Base-by-base conservation (phyloP, 2,888 invertebrate species). In the Pachliopta kotzebuea region DNA sequence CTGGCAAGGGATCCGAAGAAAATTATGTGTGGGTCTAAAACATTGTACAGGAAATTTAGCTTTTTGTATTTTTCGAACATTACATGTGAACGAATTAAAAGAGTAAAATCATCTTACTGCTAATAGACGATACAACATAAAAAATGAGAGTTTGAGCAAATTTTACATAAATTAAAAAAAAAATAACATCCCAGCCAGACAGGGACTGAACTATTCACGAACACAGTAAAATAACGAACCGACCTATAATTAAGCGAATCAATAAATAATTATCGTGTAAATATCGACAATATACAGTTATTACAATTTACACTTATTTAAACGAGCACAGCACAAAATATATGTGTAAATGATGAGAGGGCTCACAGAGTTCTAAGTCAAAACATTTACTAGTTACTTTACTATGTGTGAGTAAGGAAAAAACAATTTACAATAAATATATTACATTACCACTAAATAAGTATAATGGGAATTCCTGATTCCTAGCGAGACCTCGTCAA, bases 261-360 rank as follows among this genome's bases (percentile, higher is more conserved):
- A 91, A 90, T 90, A 91, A 92, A 92, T 92, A 90, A 90, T 89
- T 88, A 89, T 86, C 83, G 84, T 84, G 85, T 87, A 79, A 72
- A 72, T 86, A 88, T 86, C 81, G 87, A 89, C 86, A 90, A 87
- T 89, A 84, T 91, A 91, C 91, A 90, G 85, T 88, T 88, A 86
- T 86, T 88, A 89, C 87, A 90, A 87, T 89, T 90, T 90, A 90
- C 88, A 90, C 80, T 83, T 81, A 87, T 85, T 86, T 90, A 90
- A 26, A 89, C 88, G 86, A 90, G 90, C 91, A 90, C 91, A 90
- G 91, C 91, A 90, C 91, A 90, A 90, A 85, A 81, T 79, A 67
- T 66, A 70, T 72, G 57, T 61, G 77, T 84, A 76, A 76, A 77
- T 79, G 76, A 78, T 77, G 78, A 85, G 85, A 83, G 56, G 80